Evolutionary conservation across 2,888 invertebrate species (phyloP), one percentile per base, ranked within the genome.

Genomic region (Mycalesis mineus): DNA sequence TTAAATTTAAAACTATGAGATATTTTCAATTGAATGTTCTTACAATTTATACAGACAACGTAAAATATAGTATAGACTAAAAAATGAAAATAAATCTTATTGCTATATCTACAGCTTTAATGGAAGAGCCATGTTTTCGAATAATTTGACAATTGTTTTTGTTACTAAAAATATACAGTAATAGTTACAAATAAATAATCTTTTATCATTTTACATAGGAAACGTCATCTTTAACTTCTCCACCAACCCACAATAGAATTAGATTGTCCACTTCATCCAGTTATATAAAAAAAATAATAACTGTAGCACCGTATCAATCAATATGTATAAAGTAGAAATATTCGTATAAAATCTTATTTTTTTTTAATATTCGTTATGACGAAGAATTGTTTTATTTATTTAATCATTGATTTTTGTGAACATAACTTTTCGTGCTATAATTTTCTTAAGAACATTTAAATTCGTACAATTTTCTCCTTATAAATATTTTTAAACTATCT

Each of bases 141-240:
- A 74, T 69, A 71, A 71, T 70, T 74, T 68, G 57, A 73, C 60
- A 65, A 66, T 69, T 66, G 67, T 74, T 72, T 72, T 71, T 73
- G n/a, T 48, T 52, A 28, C 69, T 72, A 73, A 68, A 79, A 84
- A 84, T 86, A 83, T 86, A 88, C 83, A 85, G 81, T 82, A 82
- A 80, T 85, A 83, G 77, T 79, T 84, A 87, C 78, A 87, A 88
- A 88, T 88, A 88, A 88, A 88, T 88, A 88, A 85, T 80, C 72
- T 77, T 82, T 82, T 80, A 80, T 67, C 73, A 82, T 77, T 82
- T 83, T 79, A 79, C 68, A 74, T 82, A 87, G 85, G 85, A 85
- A 83, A 82, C 53, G 44, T 51, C 45, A 49, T 51, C 31, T 31
- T 48, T 57, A 59, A 49, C 11, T 47, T 33, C 22, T 55, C 57